Percentiles rank a stretch among this genome's conserved stretches.
Evolutionary conservation across 2,888 invertebrate species (phyloP).

Genomic region (Steinernema scapterisci): DNA sequence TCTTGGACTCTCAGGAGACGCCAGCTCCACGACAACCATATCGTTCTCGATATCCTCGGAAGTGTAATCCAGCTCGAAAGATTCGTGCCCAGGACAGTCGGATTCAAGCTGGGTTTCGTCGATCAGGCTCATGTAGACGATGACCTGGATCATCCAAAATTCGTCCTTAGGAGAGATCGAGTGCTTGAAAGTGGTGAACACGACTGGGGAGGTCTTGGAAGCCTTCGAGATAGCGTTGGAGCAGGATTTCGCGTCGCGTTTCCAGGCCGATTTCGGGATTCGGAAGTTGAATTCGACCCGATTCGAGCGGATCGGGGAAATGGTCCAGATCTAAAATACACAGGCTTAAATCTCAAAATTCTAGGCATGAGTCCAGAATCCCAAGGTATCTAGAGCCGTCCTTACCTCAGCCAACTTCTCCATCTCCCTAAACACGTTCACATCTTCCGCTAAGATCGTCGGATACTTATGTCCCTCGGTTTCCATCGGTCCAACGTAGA

Average conservation of each 20-base stretch:
- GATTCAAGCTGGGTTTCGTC: background rate
- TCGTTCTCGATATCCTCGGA: background rate
- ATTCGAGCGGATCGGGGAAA: background rate
- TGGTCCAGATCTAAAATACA: background rate
- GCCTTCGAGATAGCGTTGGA: background rate
- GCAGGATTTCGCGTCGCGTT: background rate
- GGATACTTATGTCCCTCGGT: background rate
- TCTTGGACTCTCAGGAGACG: too few relatives aligned
- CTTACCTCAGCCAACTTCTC: too few relatives aligned
- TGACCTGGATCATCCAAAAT: background rate
- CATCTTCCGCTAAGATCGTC: background rate
- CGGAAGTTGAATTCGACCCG: background rate
- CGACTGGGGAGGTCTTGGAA: background rate
- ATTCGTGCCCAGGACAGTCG: background rate
- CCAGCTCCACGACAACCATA: background rate
- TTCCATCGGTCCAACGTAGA: background rate
- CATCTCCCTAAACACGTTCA: background rate
- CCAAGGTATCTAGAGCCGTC: too few relatives aligned
- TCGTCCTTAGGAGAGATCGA: background rate
- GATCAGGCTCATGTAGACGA: background rate
- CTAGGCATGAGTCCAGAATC: too few relatives aligned
- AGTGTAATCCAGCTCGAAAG: background rate
- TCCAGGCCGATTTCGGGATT: background rate
- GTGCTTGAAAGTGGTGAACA: background rate
- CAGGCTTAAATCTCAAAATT: too few relatives aligned